phyloP scores from a whole-genome alignment of 1,140 invertebrate species.

The Zaprionus kolodkinae region DNA sequence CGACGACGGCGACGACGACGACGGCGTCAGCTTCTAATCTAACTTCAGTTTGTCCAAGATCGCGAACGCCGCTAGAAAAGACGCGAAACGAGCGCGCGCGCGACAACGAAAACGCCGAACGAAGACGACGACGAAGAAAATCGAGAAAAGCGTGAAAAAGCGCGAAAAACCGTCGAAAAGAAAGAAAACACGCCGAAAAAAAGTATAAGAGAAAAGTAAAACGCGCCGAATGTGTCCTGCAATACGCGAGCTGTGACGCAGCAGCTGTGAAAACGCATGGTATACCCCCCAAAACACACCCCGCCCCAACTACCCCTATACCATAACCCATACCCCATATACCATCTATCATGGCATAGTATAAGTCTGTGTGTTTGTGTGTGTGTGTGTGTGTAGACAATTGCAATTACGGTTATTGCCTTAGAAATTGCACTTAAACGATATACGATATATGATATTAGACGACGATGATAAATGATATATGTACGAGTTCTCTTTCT shows the following conservation, averaged over 20 bases:
- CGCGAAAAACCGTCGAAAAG: conserved; percentile 11
- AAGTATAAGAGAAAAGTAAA: background rate
- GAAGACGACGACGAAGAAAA: conserved; percentile 30
- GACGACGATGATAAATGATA: conserved; percentile 31
- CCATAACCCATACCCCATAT: background rate
- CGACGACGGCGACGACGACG: conserved; percentile 39
- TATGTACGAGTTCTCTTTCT: conserved; percentile 8
- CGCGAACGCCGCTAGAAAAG: conserved; percentile 71
- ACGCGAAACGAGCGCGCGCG: conserved; percentile 52
- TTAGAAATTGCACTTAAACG: conserved; percentile 28
- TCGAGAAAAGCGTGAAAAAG: background rate
- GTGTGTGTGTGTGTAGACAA: conserved; percentile 3
- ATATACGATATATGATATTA: conserved; percentile 32
- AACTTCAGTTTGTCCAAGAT: conserved; percentile 83
- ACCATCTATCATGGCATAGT: background rate
- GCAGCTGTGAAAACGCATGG: background rate
- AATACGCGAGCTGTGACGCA: background rate
- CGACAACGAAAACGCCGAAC: conserved; percentile 30
- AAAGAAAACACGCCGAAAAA: conserved; percentile 23
- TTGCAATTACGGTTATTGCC: conserved; percentile 42
- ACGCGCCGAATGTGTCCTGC: conserved; percentile 31
- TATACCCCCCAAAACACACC: background rate
- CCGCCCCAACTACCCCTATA: background rate
- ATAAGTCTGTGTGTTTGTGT: background rate
- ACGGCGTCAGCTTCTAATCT: conserved; percentile 35